Conservation (phyloP, 2,113 vertebrate species). For the Heterotis niloticus region DNA sequence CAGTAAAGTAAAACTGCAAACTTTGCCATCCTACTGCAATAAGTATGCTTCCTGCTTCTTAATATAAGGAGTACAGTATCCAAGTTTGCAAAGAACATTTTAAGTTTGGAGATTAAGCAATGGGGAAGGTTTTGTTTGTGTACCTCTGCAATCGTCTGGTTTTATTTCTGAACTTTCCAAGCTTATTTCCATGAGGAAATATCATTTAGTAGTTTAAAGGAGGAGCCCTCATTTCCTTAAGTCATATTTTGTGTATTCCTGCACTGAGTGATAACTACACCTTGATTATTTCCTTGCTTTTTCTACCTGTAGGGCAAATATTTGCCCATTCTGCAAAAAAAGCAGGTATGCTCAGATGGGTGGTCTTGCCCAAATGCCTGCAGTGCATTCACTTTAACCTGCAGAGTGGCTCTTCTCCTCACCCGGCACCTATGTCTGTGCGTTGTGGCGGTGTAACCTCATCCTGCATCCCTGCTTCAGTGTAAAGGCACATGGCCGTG, state of each 20-base stretch:
- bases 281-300: conserved; percentile 26
- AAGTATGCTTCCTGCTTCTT: too few relatives aligned
- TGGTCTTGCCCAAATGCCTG: conserved; percentile 17
- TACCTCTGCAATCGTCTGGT: not conserved
- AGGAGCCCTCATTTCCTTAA: not conserved
- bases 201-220: not conserved
- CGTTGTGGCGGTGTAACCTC: conserved; percentile 24
- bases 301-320: conserved; percentile 44
- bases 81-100: too few relatives aligned
- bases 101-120: too few relatives aligned
- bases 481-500: not conserved
- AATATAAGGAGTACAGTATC: too few relatives aligned
- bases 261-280: not conserved
- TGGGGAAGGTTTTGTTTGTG: not conserved
- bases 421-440: not conserved
- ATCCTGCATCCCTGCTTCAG: conserved; percentile 11
- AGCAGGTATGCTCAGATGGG: conserved; percentile 42
- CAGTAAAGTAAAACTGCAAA: too few relatives aligned
- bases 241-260: not conserved
- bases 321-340: conserved; percentile 48
- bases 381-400: conserved; percentile 27
- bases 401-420: not conserved
- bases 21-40: too few relatives aligned
- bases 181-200: not conserved
- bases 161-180: not conserved